Base-by-base conservation (phyloP, 2,797 vertebrate genomes). In the Syngnathus acus region DNA sequence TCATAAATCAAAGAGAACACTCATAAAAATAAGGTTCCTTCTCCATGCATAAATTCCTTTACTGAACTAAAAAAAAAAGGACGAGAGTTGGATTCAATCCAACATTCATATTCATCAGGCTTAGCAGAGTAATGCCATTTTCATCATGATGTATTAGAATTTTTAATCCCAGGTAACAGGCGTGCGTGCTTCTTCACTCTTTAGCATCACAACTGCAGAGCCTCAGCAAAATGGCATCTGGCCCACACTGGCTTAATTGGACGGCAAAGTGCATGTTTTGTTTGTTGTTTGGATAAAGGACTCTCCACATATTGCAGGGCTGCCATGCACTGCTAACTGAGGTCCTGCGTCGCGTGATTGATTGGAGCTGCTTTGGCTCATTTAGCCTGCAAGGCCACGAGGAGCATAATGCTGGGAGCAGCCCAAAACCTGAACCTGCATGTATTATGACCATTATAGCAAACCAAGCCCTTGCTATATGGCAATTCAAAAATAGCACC, bases 81-180 rank as follows among this genome's bases (percentile, higher is more conserved):
- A 54, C 38, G 72, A 55, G 6, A 5, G 19, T 42, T 42, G 39
- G 45, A 58, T 67, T 74, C 67, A 14, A 53, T 48, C 37, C 54
- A 71, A 13, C 47, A 23, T 75, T 72, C 37, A 21, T 65, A 70
- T 76, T 67, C 58, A 63, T 55, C 60, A 64, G 60, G 68, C 45
- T 83, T 77, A 81, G 71, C 65, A 8, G 58, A 42, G 69, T 82
- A 80, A 86, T 87, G 73, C 80, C 72, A 51, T 76, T 84, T 84
- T 80, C 71, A 85, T 82, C 66, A 40, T 55, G 6, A n/a, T 54
- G 67, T 21, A 17, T 75, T 76, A 76, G 53, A 72, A 82, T 81
- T 78, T 82, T 72, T 82, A 78, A 85, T 84, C 79, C 79, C 76
- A 84, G 83, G 78, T 85, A 75, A 80, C 78, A 73, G 67, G 53